These are phyloP conservation scores for Sebastes baramenuke DNA, from an alignment of 2,797 vertebrate species.

Conservation along the genomic window DNA sequence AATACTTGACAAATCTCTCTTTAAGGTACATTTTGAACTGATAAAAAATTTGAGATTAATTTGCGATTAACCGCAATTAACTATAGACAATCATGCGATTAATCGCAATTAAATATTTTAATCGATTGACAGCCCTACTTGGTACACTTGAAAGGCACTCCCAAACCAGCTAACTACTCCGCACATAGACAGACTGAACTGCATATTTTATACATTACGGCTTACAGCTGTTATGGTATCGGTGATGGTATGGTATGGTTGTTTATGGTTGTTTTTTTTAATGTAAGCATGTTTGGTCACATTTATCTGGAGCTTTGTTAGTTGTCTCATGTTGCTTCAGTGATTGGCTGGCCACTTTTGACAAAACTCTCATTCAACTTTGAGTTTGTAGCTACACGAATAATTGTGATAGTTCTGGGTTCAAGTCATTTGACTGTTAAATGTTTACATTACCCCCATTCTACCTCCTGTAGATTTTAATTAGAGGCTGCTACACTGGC, in stretches of 20 bases:
- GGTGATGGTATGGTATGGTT: too few species aligned
- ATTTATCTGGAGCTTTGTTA: background rate
- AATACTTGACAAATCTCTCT: too few species aligned
- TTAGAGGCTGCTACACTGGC: slow-evolving; percentile 30
- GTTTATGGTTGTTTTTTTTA: background rate
- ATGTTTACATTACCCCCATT: slow-evolving; percentile 41
- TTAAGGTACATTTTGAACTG: too few species aligned
- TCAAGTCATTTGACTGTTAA: slow-evolving; percentile 17
- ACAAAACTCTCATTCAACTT: background rate
- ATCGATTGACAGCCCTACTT: too few species aligned
- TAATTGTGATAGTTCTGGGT: slow-evolving; percentile 1
- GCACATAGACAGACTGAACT: too few species aligned
- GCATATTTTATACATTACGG: background rate
- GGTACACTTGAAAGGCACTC: too few species aligned
- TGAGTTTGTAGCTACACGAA: background rate
- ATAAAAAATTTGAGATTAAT: too few species aligned
- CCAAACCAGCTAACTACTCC: background rate
- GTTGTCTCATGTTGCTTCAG: background rate
- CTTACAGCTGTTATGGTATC: background rate
- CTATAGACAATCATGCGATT: too few species aligned
- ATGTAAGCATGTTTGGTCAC: background rate
- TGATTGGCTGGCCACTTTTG: background rate
- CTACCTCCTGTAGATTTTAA: slow-evolving; percentile 50
- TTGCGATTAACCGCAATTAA: too few species aligned
- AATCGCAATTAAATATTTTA: too few species aligned